Evolutionary conservation across 1,140 invertebrate genomes (phyloP).

Genomic region (Aphaenogaster ashmeadi): DNA sequence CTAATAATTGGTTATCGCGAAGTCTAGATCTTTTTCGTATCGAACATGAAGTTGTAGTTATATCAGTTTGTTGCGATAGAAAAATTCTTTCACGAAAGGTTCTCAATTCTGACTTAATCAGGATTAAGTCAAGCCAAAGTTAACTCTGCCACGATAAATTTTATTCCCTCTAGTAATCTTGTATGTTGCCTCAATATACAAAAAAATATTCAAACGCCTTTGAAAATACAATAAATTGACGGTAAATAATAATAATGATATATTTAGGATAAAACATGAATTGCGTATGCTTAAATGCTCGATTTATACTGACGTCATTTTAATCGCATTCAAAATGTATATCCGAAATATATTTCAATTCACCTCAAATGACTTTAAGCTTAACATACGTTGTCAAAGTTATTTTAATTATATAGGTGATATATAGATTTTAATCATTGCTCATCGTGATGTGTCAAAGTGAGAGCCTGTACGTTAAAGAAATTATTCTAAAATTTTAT

Average conservation of each 20-base stretch:
- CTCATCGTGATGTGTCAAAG: neutral
- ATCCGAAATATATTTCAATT: constrained; percentile 3
- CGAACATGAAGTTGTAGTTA: neutral
- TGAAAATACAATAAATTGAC: constrained; percentile 3
- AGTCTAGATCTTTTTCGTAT: neutral
- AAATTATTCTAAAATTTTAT: neutral
- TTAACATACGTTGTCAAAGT: neutral
- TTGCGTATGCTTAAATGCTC: neutral
- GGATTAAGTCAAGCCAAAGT: constrained; percentile 3
- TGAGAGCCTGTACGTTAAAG: neutral
- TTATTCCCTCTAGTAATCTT: neutral
- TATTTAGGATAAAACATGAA: constrained; percentile 11
- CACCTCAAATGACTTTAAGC: neutral
- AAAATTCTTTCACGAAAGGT: neutral
- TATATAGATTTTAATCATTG: neutral
- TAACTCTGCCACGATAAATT: neutral
- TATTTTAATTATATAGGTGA: neutral
- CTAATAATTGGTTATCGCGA: neutral
- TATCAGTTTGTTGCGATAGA: neutral
- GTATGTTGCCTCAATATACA: neutral
- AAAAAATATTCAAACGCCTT: neutral
- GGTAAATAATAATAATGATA: constrained; percentile 10
- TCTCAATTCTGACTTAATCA: neutral
- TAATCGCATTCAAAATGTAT: neutral
- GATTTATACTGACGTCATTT: neutral